phyloP scores from a whole-genome alignment of 2,797 vertebrate genomes.

The Onychomys leucogaster region DNA sequence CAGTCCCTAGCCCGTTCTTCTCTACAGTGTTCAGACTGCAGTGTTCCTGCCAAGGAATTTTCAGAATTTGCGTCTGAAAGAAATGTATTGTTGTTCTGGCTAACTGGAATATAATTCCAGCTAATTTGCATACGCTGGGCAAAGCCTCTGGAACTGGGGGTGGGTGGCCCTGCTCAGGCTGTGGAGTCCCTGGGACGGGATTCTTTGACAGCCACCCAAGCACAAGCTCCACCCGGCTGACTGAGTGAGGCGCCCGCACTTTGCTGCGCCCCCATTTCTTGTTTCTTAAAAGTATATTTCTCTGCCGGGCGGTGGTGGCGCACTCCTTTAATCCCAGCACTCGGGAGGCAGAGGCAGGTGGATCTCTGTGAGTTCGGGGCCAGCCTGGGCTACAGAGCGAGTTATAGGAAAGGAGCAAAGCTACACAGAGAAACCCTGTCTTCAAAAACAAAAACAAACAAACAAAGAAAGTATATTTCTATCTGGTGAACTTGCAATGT shows the following conservation, averaged over 20 bases:
- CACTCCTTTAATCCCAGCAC: too few relatives aligned
- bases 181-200: background rate
- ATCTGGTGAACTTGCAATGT: background rate
- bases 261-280: background rate
- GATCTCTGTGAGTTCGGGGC: too few relatives aligned
- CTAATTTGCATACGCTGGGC: background rate
- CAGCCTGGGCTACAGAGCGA: too few relatives aligned
- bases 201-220: background rate
- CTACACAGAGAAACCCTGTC: too few relatives aligned
- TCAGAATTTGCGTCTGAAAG: slow-evolving; percentile 53
- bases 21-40: background rate
- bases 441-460: too few relatives aligned
- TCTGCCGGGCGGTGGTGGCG: too few relatives aligned
- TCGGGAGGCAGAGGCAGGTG: too few relatives aligned
- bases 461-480: background rate
- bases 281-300: background rate
- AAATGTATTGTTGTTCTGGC: slow-evolving; percentile 34
- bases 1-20: background rate
- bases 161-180: background rate
- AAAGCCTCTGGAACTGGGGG: background rate
- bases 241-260: background rate
- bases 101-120: slow-evolving; percentile 12
- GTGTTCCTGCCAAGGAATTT: slow-evolving; percentile 34
- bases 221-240: background rate
- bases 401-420: too few relatives aligned